These are phyloP conservation scores for Sapajus apella DNA, from an alignment of 2,113 vertebrate species.

Conservation along the genomic window DNA sequence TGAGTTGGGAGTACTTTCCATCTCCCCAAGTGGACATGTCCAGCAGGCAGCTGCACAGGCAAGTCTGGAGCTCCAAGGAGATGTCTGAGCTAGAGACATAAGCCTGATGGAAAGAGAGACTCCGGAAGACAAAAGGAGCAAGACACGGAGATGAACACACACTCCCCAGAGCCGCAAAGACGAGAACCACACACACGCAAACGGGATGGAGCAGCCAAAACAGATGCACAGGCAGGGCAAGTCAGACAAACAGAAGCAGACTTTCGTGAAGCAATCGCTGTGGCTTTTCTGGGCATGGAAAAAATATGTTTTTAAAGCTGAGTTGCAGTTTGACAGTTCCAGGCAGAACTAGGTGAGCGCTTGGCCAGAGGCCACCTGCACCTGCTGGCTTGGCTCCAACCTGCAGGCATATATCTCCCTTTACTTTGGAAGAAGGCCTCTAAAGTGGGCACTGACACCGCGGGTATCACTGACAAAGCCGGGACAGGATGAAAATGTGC, in stretches of 20 bases:
- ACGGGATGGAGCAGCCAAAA: not conserved
- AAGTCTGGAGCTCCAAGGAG: not conserved
- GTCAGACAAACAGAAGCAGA: not conserved
- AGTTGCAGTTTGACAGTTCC: not conserved
- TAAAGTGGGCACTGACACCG: fast-evolving
- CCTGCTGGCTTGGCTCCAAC: not conserved
- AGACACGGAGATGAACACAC: not conserved
- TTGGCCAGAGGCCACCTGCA: not conserved
- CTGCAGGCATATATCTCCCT: not conserved
- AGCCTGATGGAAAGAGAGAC: not conserved
- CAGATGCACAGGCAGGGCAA: fast-evolving
- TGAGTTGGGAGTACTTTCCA: not conserved
- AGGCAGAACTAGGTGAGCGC: not conserved
- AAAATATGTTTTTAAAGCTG: not conserved
- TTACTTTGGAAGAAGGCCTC: no score
- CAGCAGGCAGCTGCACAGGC: not conserved
- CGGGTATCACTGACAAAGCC: not conserved
- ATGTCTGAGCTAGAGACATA: not conserved
- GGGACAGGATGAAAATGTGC: fast-evolving
- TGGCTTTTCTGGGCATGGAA: not conserved
- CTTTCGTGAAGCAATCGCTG: not conserved
- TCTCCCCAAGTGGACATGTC: not conserved
- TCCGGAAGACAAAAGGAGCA: not conserved
- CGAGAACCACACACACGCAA: not conserved
- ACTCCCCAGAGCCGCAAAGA: not conserved